These are phyloP conservation scores for Cricetomys ansorgei DNA, from an alignment of 2,113 vertebrate genomes.

Conservation along the genomic window DNA sequence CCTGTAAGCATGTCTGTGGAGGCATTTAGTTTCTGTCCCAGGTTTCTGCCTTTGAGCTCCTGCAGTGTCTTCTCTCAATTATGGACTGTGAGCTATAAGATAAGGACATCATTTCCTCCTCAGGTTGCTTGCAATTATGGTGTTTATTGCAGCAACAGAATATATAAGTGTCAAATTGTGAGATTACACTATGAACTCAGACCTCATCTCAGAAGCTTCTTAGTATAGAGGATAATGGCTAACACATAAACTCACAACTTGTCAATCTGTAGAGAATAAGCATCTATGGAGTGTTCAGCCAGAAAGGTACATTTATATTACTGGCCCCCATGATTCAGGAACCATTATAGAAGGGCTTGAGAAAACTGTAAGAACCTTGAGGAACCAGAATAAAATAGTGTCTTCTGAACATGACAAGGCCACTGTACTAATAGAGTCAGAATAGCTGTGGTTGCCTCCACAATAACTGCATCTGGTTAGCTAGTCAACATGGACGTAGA, in stretches of 20 bases:
- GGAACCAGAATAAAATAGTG: background rate
- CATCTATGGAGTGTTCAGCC: background rate
- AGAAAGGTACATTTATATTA: too few relatives aligned
- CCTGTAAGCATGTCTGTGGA: background rate
- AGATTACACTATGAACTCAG: background rate
- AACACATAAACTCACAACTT: background rate
- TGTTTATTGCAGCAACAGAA: background rate
- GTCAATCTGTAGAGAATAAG: background rate
- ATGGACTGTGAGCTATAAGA: background rate
- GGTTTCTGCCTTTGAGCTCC: background rate
- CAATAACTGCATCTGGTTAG: background rate
- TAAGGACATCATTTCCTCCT: background rate
- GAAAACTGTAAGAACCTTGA: background rate
- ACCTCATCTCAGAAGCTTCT: background rate
- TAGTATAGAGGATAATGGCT: background rate
- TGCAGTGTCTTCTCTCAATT: background rate
- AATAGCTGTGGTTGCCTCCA: background rate
- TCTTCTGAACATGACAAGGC: background rate
- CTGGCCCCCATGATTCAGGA: background rate
- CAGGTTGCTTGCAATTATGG: background rate
- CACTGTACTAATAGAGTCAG: background rate
- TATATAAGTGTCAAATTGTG: background rate
- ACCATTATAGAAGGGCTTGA: background rate
- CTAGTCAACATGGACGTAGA: background rate
- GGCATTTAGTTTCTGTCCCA: background rate